Evolutionary conservation across 2,797 vertebrate genomes (phyloP).

Genomic region (Crossoptilon crossoptilon): DNA sequence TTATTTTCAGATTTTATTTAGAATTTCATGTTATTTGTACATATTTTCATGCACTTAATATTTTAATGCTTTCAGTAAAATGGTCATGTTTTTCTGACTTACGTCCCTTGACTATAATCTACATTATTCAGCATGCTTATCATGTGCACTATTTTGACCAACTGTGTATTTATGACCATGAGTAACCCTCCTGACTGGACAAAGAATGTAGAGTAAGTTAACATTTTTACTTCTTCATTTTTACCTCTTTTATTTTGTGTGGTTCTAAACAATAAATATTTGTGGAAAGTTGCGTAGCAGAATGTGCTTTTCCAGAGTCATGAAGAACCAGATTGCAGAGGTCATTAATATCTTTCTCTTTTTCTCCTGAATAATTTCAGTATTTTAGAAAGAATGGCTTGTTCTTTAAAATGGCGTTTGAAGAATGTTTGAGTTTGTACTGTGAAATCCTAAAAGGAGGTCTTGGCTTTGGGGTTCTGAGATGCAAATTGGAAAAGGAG

Average conservation of each 20-base stretch:
- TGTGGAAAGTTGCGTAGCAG: neutral
- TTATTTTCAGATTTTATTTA: neutral
- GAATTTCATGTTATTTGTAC: neutral
- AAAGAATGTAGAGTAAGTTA: constrained; percentile 95
- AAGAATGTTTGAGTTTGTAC: neutral
- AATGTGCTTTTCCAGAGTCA: neutral
- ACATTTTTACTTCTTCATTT: constrained; percentile 27
- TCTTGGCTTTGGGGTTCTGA: neutral
- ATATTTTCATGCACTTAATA: neutral
- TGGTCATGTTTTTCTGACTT: neutral
- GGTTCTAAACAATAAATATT: neutral
- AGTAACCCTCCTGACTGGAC: constrained; percentile 83
- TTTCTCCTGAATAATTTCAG: neutral
- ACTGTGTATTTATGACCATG: constrained; percentile 95
- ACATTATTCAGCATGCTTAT: constrained; percentile 95
- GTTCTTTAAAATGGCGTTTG: neutral
- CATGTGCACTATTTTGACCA: constrained; percentile 98
- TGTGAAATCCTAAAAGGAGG: neutral
- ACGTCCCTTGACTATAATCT: constrained; percentile 87
- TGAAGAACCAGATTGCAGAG: neutral
- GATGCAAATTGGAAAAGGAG: neutral
- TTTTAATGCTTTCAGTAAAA: neutral
- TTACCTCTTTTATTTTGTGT: neutral
- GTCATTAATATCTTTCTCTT: neutral
- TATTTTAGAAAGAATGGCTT: neutral